These are phyloP conservation scores for Poeciliopsis paucimaculata DNA, from an alignment of 2,797 vertebrate genomes.

Conservation along the genomic window DNA sequence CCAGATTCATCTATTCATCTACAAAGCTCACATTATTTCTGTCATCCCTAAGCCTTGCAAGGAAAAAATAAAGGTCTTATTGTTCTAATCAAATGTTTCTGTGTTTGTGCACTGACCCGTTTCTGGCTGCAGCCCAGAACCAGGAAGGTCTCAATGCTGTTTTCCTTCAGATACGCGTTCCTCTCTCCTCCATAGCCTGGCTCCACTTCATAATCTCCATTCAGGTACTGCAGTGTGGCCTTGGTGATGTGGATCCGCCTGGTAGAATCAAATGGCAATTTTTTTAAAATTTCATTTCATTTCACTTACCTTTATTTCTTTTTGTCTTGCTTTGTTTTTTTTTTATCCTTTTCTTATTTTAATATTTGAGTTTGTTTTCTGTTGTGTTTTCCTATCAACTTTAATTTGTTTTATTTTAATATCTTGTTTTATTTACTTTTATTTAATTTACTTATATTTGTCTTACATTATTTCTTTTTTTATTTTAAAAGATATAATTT, in stretches of 20 bases:
- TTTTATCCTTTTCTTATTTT: not conserved
- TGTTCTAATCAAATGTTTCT: not conserved
- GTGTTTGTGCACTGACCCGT: constrained; percentile 80
- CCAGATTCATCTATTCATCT: not conserved
- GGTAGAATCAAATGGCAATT: not conserved
- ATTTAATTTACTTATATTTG: not conserved
- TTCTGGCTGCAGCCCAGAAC: constrained; percentile 96
- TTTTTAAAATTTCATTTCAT: not conserved
- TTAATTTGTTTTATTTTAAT: not conserved
- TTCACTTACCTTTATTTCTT: not conserved
- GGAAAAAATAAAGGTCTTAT: not conserved
- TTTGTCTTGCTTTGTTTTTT: not conserved
- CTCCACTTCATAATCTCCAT: constrained; percentile 95
- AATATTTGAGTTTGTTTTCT: not conserved
- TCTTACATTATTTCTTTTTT: not conserved
- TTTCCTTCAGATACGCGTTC: constrained; percentile 93
- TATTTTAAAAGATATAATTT: not conserved
- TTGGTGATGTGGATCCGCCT: constrained; percentile 96
- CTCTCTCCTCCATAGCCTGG: constrained; percentile 91
- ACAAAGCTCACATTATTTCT: not conserved
- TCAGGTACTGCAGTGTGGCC: constrained; percentile 92
- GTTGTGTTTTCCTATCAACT: not conserved
- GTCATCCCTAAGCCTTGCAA: not conserved
- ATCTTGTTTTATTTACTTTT: not conserved
- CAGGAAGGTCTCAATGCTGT: constrained; percentile 95